Base-by-base conservation (phyloP, 2,113 vertebrate species). In the Pyxicephalus adspersus region DNA sequence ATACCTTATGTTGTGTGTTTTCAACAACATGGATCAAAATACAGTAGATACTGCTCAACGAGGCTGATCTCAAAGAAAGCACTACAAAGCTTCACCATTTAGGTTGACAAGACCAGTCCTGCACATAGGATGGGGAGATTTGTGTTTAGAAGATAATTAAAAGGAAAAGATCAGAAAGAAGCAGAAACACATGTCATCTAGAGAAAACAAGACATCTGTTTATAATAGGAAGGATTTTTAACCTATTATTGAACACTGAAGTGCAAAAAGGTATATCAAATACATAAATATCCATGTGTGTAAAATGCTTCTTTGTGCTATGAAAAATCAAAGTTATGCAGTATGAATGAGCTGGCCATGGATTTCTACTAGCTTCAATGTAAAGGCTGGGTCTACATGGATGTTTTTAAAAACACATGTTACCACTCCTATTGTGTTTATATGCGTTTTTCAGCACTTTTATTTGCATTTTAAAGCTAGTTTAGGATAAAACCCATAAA, bases 141-240 rank as follows among this genome's bases (percentile, higher is more conserved):
- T n/a, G 17, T 22, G 50, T 79, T 79, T n/a, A 61, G 61, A 31
- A 68, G 52, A 68, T 80, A 80, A 80, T 80, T 80, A 80, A 45
- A 78, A 80, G 77, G 54, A 61, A 19, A 76, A 38, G 54, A 80
- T 80, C 54, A 80, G 63, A 77, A 31, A 61, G 65, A 17, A 26
- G 55, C 45, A 29, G 65, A 29, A 52, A 80, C 77, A 67, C 54
- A 61, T 79, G 20, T 70, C 61, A 80, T 80, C 77, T 50, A 70
- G 5, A 38, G 15, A 70, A n/a, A 50, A 38, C 17, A 70, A 80
- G 57, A 55, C 77, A 68, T 65, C 52, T 70, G 77, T 68, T 78
- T 57, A 38, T 9, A 22, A 22, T 11, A 17, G 22, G 15, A 45
- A 45, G 38, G 8, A 6, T 13, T 13, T 2, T 45, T 45, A 13